A percentile compares a stretch with the other conserved stretches of the same genome.
Evolutionary conservation across 2,113 vertebrate species (phyloP).

Genomic region (Lanius collurio): DNA sequence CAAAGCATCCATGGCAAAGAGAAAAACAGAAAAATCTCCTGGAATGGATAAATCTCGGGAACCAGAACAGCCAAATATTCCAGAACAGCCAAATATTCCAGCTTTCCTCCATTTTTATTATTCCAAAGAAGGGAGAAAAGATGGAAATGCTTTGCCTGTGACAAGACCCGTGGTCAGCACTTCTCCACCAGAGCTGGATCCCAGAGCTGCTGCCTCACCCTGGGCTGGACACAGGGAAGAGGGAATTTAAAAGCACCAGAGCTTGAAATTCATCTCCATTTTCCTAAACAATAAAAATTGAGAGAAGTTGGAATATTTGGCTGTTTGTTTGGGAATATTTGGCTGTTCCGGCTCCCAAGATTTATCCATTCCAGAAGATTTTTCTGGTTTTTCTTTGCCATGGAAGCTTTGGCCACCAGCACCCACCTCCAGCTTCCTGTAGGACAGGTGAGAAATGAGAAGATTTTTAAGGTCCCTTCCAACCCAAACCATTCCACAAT

Average conservation of each 20-base stretch:
- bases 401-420: neutral
- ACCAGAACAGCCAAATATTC: neutral
- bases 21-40: neutral
- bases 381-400: neutral
- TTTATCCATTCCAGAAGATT: neutral
- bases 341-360: neutral
- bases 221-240: neutral
- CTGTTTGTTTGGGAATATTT: neutral
- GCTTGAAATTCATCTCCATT: neutral
- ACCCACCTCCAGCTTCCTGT: neutral
- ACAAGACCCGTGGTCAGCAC: neutral
- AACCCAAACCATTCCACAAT: neutral
- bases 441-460: neutral
- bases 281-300: neutral
- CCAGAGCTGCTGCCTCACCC: neutral
- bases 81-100: neutral
- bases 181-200: neutral
- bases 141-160: neutral
- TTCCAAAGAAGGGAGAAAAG: neutral
- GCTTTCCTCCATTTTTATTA: neutral
- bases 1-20: neutral
- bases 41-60: neutral
- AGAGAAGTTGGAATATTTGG: neutral
- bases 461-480: neutral
- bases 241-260: neutral